phyloP scores from a whole-genome alignment of 2,888 invertebrate species.

The Prenolepis imparis region DNA sequence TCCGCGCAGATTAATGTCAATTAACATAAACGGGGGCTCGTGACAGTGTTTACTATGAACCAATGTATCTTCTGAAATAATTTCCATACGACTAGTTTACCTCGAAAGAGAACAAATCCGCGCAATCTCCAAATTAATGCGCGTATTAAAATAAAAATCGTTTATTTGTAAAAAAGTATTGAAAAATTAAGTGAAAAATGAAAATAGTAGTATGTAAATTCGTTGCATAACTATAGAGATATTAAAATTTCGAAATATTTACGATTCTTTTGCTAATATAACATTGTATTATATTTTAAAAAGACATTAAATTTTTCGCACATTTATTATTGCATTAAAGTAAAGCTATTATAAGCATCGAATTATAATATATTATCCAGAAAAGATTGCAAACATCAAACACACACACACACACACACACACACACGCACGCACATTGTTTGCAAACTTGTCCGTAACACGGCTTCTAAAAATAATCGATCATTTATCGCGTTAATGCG shows the following conservation, averaged over 20 bases:
- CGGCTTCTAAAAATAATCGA: conserved; percentile 18
- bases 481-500: neutral
- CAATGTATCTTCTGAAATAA: neutral
- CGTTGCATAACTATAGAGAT: neutral
- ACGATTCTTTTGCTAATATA: neutral
- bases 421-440: neutral
- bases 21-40: conserved; percentile 36
- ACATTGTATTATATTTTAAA: neutral
- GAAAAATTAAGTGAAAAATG: neutral
- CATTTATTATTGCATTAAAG: neutral
- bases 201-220: neutral
- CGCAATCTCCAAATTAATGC: neutral
- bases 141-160: neutral
- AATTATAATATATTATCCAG: neutral
- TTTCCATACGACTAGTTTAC: conserved; percentile 16
- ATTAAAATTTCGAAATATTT: neutral
- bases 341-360: neutral
- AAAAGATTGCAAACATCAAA: neutral
- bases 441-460: neutral
- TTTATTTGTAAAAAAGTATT: neutral
- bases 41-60: conserved; percentile 11
- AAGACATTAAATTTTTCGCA: neutral
- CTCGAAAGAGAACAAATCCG: neutral
- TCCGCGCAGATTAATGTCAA: conserved; percentile 41
- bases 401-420: neutral